These are phyloP conservation scores for Apostichopus californicus DNA, from an alignment of 35 echinoderm and acorn worm species.

Conservation along the genomic window DNA sequence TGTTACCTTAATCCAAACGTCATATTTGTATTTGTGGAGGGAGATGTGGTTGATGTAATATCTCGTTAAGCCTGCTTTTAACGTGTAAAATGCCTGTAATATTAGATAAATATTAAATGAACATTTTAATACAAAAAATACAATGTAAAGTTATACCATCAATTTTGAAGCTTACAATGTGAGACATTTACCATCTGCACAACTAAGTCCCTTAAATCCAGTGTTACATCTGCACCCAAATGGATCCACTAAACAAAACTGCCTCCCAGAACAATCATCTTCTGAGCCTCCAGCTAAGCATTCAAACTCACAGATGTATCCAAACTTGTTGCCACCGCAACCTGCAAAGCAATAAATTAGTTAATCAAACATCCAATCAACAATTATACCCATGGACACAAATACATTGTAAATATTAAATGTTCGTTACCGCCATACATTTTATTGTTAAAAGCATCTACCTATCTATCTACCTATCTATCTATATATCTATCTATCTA, in stretches of 20 bases:
- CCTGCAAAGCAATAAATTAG: not conserved
- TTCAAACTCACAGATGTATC: conserved; percentile 25
- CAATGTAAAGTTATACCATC: not conserved
- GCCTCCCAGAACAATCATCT: not conserved
- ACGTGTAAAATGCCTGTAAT: not conserved
- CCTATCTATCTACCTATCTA: no score
- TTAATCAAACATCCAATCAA: not conserved
- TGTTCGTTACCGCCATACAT: not conserved
- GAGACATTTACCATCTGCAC: not conserved
- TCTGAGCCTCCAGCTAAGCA: not conserved
- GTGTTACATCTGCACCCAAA: conserved; percentile 46
- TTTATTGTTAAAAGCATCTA: not conserved
- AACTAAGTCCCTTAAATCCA: conserved; percentile 10
- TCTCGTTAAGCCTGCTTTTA: not conserved
- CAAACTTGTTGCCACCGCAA: conserved; percentile 24
- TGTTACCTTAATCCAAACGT: not conserved
- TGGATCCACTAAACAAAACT: conserved; percentile 34
- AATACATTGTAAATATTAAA: not conserved
- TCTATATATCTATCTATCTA: no score
- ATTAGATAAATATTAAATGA: not conserved
- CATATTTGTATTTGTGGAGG: not conserved
- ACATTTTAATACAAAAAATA: not conserved
- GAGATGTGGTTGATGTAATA: no score
- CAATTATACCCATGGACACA: not conserved
- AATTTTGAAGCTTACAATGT: not conserved